Conservation (phyloP, 2,797 vertebrate species). For the Pseudomugil tenellus region DNA sequence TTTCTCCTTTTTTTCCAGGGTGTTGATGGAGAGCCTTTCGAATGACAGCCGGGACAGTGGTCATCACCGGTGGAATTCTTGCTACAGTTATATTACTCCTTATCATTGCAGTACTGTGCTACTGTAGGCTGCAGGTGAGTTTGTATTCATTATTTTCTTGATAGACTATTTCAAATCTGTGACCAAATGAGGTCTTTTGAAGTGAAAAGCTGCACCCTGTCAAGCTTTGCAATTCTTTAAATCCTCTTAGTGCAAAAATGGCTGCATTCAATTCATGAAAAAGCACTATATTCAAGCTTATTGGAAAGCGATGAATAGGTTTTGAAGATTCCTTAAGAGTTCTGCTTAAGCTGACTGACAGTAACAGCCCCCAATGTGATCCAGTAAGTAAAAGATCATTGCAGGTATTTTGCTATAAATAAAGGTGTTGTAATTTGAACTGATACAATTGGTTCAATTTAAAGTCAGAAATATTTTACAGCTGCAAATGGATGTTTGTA, state of each 20-base stretch:
- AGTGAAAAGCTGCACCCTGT: background rate
- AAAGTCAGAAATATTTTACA: no score
- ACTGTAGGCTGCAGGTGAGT: slow-evolving; percentile 97
- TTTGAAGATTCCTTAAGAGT: background rate
- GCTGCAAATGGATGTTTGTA: no score
- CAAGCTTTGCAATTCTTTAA: background rate
- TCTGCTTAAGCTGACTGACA: background rate
- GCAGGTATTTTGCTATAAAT: background rate
- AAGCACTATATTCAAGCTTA: background rate
- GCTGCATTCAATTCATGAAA: background rate
- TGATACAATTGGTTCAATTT: no score
- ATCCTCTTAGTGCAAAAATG: background rate
- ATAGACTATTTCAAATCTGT: slow-evolving; percentile 9
- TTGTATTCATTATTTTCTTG: background rate
- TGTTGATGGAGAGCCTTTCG: slow-evolving; percentile 96
- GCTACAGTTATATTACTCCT: slow-evolving; percentile 97
- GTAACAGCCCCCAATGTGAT: background rate
- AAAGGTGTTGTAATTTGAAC: background rate
- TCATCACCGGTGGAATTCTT: slow-evolving; percentile 99
- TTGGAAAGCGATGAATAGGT: background rate
- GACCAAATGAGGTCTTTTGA: background rate
- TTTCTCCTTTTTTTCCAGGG: slow-evolving; percentile 63
- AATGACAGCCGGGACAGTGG: slow-evolving; percentile 99
- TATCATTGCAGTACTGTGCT: slow-evolving; percentile 97
- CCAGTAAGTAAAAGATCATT: background rate